Percentiles rank a stretch among this genome's conserved stretches.
These are phyloP conservation scores for Thelaira solivaga DNA, from an alignment of 2,888 invertebrate species.

Conservation along the genomic window DNA sequence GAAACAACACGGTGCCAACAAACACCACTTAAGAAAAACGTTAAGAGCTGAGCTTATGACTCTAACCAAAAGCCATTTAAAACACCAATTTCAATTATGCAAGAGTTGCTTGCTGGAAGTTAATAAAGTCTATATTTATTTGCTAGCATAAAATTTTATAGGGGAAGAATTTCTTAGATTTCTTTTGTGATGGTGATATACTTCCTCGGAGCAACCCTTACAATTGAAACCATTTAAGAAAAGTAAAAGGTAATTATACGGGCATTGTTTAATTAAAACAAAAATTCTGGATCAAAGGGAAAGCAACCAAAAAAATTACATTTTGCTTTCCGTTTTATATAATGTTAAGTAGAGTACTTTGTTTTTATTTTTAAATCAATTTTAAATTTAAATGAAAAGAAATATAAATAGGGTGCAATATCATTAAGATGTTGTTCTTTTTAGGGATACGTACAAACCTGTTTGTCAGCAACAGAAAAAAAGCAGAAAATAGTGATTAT, in stretches of 20 bases:
- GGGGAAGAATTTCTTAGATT: constrained; percentile 14
- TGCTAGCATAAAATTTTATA: background rate
- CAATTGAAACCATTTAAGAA: background rate
- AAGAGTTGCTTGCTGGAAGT: constrained; percentile 1
- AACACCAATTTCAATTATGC: constrained; percentile 24
- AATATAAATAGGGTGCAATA: background rate
- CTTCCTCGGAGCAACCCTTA: constrained; percentile 26
- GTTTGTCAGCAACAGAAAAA: constrained; percentile 8
- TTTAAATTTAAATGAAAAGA: constrained; percentile 22
- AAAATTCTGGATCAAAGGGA: background rate
- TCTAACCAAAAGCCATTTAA: background rate
- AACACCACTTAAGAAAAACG: background rate
- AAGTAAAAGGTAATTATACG: constrained; percentile 46
- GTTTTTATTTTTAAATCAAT: constrained; percentile 37
- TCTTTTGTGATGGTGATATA: no score
- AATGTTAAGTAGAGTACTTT: constrained; percentile 5
- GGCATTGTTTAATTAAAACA: constrained; percentile 55
- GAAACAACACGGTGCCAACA: background rate
- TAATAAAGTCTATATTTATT: constrained; percentile 8
- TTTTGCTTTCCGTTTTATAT: constrained; percentile 28
- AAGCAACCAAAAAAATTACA: constrained; percentile 21
- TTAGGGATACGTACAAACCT: background rate
- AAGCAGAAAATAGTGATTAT: no score
- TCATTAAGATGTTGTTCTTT: background rate
- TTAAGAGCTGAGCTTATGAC: background rate